Percentiles rank a stretch among this genome's conserved stretches.
Conservation (phyloP, 2,888 invertebrate genomes). For the Dermolepida albohirtum region DNA sequence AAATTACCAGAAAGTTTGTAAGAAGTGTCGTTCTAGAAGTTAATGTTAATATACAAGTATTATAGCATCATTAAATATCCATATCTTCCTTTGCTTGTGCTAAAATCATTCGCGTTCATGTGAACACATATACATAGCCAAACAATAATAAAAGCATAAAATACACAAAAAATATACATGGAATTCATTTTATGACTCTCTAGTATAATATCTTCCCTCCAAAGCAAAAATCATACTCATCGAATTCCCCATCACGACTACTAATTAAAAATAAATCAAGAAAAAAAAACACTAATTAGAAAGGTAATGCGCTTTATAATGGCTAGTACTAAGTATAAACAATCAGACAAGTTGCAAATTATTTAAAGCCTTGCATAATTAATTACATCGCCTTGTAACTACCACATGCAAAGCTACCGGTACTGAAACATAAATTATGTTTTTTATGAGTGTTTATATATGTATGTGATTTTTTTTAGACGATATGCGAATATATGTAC, state of each 20-base stretch:
- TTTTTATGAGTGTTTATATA: constrained; percentile 26
- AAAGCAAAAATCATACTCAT: constrained; percentile 15
- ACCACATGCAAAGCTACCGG: constrained; percentile 33
- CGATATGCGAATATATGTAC: constrained; percentile 3
- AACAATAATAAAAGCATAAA: neutral
- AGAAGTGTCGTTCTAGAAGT: too few species aligned
- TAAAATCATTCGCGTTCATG: constrained; percentile 10
- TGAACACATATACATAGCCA: too few species aligned
- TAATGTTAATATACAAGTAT: too few species aligned
- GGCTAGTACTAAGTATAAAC: constrained; percentile 13
- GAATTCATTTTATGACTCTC: constrained; percentile 25
- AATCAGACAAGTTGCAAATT: constrained; percentile 24
- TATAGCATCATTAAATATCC: too few species aligned
- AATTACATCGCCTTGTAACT: constrained; percentile 8
- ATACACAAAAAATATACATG: constrained; percentile 3
- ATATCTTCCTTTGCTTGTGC: too few species aligned
- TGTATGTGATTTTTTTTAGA: constrained; percentile 14
- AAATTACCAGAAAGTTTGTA: too few species aligned
- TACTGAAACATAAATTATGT: constrained; percentile 28
- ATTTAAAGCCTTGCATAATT: constrained; percentile 30
- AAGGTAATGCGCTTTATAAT: constrained; percentile 17
- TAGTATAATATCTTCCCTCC: neutral
- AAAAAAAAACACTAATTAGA: constrained; percentile 25
- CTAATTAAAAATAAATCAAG: constrained; percentile 30
- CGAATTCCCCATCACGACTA: constrained; percentile 10